Conservation (phyloP, 2,797 vertebrate species). For the Halcyon leucocephala region DNA sequence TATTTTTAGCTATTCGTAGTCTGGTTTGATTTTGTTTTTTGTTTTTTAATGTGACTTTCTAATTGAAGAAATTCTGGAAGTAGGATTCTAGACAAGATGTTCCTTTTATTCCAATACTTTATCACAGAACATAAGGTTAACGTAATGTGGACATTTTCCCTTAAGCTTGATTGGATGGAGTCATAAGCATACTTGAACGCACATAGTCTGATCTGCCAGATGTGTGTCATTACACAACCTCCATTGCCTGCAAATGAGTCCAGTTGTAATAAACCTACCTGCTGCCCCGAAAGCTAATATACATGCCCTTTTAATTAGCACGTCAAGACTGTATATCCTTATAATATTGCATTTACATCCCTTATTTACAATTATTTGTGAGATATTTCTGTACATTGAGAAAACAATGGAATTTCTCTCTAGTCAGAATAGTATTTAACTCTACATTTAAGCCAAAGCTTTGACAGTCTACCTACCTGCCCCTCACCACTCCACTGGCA, state of each 20-base stretch:
- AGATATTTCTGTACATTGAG: background rate
- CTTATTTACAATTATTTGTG: background rate
- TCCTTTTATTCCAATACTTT: background rate
- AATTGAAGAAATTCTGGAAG: background rate
- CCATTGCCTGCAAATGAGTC: background rate
- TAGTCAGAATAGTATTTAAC: background rate
- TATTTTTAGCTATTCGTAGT: background rate
- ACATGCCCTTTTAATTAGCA: background rate
- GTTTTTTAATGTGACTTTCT: background rate
- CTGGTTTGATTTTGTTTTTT: no score
- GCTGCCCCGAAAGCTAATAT: background rate
- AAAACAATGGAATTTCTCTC: background rate
- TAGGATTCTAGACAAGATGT: background rate
- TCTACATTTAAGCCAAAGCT: background rate
- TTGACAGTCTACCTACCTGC: background rate
- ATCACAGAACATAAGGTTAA: background rate
- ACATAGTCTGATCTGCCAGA: background rate
- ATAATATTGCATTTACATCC: background rate
- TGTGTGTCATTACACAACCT: background rate
- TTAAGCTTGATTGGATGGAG: background rate
- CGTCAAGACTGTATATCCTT: background rate
- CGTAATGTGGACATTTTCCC: background rate
- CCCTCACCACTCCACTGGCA: background rate
- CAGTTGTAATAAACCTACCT: background rate
- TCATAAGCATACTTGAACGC: background rate